Conservation (phyloP, 2,888 invertebrate genomes). For the Drosophila nr. perissopoda region DNA sequence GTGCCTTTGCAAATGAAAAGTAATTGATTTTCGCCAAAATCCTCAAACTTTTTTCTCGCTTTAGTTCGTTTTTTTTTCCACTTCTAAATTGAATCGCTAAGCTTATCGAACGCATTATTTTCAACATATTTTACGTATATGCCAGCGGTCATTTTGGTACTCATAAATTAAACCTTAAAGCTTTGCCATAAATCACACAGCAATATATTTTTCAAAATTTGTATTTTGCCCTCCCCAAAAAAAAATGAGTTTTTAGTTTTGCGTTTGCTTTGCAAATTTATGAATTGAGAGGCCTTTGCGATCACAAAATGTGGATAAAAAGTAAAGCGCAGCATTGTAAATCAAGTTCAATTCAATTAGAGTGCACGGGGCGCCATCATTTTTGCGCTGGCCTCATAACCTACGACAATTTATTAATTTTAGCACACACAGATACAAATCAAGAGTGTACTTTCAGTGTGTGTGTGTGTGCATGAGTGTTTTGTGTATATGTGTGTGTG, state of each 20-base stretch:
- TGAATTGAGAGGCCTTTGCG: slow-evolving; percentile 44
- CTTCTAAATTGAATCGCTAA: neutral
- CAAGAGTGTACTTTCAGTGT: slow-evolving; percentile 3
- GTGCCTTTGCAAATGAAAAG: no score
- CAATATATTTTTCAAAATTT: slow-evolving; percentile 27
- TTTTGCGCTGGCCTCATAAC: slow-evolving; percentile 66
- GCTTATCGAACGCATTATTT: neutral
- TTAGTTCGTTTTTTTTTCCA: neutral
- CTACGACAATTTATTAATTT: slow-evolving; percentile 78
- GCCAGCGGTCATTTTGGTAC: neutral
- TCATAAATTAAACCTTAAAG: slow-evolving; percentile 50
- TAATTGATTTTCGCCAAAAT: no score
- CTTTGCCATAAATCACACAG: slow-evolving; percentile 53
- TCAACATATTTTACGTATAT: neutral
- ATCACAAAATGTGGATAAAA: slow-evolving; percentile 60
- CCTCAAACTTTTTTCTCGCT: no score
- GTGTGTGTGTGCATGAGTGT: neutral
- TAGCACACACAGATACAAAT: slow-evolving; percentile 26
- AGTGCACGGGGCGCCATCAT: slow-evolving; percentile 63
- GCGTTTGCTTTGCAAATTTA: slow-evolving; percentile 39
- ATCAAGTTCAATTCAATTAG: slow-evolving; percentile 80
- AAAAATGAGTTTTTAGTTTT: slow-evolving; percentile 26
- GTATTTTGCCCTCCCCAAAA: slow-evolving; percentile 7
- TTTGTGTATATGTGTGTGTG: neutral
- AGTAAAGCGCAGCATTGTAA: slow-evolving; percentile 61